Percentiles rank a stretch among this genome's conserved stretches.
These are phyloP conservation scores for Saturnia japonica DNA, from an alignment of 2,888 invertebrate species.

Conservation along the genomic window DNA sequence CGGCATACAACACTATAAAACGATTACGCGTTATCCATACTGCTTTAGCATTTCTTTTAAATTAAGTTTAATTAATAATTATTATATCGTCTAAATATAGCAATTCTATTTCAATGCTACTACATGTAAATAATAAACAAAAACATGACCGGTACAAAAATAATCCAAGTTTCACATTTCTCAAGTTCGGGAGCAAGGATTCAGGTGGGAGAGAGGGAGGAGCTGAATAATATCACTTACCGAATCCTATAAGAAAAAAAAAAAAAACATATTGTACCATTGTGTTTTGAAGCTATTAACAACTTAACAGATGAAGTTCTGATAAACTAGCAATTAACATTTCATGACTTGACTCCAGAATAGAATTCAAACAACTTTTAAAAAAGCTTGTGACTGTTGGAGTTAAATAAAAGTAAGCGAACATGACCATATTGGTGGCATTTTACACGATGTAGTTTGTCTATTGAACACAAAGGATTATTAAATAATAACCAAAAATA, in stretches of 20 bases:
- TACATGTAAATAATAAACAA: neutral
- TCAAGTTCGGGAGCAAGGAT: constrained; percentile 37
- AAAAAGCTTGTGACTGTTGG: neutral
- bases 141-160: constrained; percentile 23
- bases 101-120: neutral
- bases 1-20: too few species aligned
- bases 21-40: too few species aligned
- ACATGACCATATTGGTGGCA: neutral
- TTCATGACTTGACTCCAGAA: too few species aligned
- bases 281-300: constrained; percentile 21
- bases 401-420: neutral
- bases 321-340: neutral
- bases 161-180: constrained; percentile 42
- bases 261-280: constrained; percentile 33
- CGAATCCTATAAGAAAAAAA: constrained; percentile 58
- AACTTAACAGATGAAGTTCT: neutral
- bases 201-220: constrained; percentile 33
- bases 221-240: constrained; percentile 58
- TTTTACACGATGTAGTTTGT: too few species aligned
- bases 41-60: too few species aligned
- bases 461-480: too few species aligned
- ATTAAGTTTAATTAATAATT: neutral
- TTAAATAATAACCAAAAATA: too few species aligned
- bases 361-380: neutral
- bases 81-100: neutral